Evolutionary conservation across 2,797 vertebrate species (phyloP).

Genomic region (Nannoperca obscura): DNA sequence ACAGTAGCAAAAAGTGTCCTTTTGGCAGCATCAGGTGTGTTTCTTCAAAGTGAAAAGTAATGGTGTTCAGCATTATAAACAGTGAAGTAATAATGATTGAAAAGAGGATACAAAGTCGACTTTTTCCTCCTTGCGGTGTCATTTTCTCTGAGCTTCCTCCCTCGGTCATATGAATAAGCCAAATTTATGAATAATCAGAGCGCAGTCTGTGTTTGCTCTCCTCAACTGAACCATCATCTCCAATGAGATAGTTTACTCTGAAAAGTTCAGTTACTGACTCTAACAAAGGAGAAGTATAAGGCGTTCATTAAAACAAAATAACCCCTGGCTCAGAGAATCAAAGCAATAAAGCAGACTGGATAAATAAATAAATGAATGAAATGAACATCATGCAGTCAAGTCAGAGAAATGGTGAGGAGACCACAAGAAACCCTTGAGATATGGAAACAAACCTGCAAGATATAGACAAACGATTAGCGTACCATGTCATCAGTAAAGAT

Average conservation of each 20-base stretch:
- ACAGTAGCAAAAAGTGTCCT: conserved; percentile 12
- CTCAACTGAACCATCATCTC: conserved; percentile 88
- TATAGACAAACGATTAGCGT: conserved; percentile 81
- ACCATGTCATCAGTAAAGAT: conserved; percentile 79
- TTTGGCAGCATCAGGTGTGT: conserved; percentile 36
- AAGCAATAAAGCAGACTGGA: conserved; percentile 76
- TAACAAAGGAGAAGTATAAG: conserved; percentile 81
- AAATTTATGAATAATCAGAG: conserved; percentile 79
- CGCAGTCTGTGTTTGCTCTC: conserved; percentile 77
- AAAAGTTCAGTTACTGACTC: conserved; percentile 74
- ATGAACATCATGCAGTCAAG: conserved; percentile 75
- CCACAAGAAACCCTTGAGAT: conserved; percentile 75
- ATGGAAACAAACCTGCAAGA: conserved; percentile 83
- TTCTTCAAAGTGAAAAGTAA: conserved; percentile 38
- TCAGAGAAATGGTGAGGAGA: conserved; percentile 68
- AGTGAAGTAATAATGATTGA: conserved; percentile 28
- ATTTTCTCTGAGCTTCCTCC: conserved; percentile 56
- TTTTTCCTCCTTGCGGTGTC: conserved; percentile 49
- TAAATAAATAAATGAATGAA: conserved; percentile 84
- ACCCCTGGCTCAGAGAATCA: conserved; percentile 73
- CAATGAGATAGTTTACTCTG: conserved; percentile 83
- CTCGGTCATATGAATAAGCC: conserved; percentile 59
- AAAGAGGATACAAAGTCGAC: conserved; percentile 45
- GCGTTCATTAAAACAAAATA: conserved; percentile 85
- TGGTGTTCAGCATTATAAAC: conserved; percentile 33